Conservation (phyloP, 2,888 invertebrate species). For the Diaprepes abbreviatus region DNA sequence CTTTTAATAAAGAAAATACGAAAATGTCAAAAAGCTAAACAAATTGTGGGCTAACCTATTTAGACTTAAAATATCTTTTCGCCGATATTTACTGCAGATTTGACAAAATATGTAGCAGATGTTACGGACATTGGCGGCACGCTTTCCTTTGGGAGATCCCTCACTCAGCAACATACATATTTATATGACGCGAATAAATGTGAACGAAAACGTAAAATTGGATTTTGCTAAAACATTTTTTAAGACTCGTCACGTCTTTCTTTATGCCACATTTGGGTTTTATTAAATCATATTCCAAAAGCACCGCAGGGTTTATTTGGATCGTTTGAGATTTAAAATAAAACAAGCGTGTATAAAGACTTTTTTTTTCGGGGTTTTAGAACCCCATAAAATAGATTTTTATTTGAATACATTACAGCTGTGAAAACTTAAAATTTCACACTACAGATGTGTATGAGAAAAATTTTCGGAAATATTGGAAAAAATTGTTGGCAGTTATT, state of each 20-base stretch:
- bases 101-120: conserved; percentile 31
- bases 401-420: too few relatives aligned
- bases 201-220: conserved; percentile 44
- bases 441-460: too few relatives aligned
- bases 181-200: conserved; percentile 47
- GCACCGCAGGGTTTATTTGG: conserved; percentile 24
- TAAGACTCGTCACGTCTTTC: conserved; percentile 44
- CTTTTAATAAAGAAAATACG: background rate
- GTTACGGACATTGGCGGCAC: conserved; percentile 29
- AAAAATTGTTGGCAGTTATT: too few relatives aligned
- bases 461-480: too few relatives aligned
- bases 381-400: too few relatives aligned
- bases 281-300: conserved; percentile 44
- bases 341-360: conserved; percentile 16
- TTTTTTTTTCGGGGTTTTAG: too few relatives aligned
- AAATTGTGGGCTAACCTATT: background rate
- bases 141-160: conserved; percentile 30
- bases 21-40: background rate
- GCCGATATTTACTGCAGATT: conserved; percentile 36
- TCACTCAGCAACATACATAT: conserved; percentile 49
- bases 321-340: conserved; percentile 27
- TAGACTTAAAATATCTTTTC: conserved; percentile 11
- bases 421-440: too few relatives aligned
- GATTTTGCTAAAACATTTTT: conserved; percentile 46
- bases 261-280: conserved; percentile 45